Conservation (phyloP, 2,797 vertebrate species). For the Hybognathus amarus region DNA sequence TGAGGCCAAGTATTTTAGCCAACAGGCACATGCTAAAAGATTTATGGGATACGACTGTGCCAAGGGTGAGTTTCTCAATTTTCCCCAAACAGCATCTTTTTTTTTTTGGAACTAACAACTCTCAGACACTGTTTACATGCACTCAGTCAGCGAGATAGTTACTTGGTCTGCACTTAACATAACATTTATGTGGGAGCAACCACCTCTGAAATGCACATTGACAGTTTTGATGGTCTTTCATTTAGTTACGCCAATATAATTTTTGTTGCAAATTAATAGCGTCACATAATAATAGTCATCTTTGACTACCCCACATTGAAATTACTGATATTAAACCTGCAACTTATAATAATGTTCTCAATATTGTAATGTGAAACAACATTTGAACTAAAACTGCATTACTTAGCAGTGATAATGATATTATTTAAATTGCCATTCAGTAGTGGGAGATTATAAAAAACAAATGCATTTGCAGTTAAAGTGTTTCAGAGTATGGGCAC, state of each 20-base stretch:
- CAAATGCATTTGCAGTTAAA: conserved; percentile 40
- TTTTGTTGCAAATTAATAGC: conserved; percentile 34
- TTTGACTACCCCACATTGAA: conserved; percentile 25
- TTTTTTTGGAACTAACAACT: conserved; percentile 64
- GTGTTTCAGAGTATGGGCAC: conserved; percentile 22
- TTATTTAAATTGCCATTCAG: conserved; percentile 29
- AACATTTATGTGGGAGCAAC: conserved; percentile 66
- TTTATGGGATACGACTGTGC: conserved; percentile 87
- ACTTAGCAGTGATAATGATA: conserved; percentile 37
- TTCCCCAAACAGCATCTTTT: conserved; percentile 76
- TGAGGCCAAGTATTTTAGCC: conserved; percentile 84
- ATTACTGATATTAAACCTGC: conserved; percentile 11
- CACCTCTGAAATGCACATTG: conserved; percentile 60
- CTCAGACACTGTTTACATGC: conserved; percentile 69
- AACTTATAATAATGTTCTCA: neutral
- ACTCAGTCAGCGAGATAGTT: conserved; percentile 66
- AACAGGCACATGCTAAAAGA: conserved; percentile 92
- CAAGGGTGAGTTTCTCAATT: conserved; percentile 86
- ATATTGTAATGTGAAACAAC: conserved; percentile 19
- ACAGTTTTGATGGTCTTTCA: conserved; percentile 48
- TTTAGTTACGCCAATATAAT: conserved; percentile 23
- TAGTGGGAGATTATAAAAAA: conserved; percentile 29
- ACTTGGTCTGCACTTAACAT: conserved; percentile 66
- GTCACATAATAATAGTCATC: conserved; percentile 32
- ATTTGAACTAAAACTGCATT: conserved; percentile 40